These are phyloP conservation scores for Hemistola chrysoprasaria DNA, from an alignment of 2,888 invertebrate species.

Conservation along the genomic window DNA sequence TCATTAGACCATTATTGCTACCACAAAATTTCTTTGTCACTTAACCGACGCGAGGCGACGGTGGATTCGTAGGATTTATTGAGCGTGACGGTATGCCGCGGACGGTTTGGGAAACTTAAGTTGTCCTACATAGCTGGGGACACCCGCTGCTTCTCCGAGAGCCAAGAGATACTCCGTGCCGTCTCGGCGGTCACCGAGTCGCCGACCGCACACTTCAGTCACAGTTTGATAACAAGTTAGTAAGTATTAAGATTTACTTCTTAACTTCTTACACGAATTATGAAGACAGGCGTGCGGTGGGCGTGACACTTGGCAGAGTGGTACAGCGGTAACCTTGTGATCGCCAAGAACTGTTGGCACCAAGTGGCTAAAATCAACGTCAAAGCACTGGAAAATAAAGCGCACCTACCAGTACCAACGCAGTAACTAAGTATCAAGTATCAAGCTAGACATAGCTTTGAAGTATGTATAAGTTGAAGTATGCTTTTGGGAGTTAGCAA, in stretches of 20 bases:
- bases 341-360: conserved; percentile 51
- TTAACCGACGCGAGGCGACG: conserved; percentile 40
- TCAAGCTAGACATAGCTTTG: no score
- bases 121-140: conserved; percentile 38
- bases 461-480: no score
- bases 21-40: conserved; percentile 70
- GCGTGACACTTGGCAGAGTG: conserved; percentile 44
- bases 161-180: conserved; percentile 28
- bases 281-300: conserved; percentile 34
- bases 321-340: conserved; percentile 41
- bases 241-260: conserved; percentile 30
- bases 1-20: conserved; percentile 62
- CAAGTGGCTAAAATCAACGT: conserved; percentile 34
- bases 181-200: conserved; percentile 19
- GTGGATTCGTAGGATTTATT: conserved; percentile 55
- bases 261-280: conserved; percentile 27
- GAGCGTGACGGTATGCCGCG: conserved; percentile 51
- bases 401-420: conserved; percentile 15
- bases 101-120: conserved; percentile 43
- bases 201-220: no score
- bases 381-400: conserved; percentile 32
- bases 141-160: conserved; percentile 35
- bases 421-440: conserved; percentile 19
- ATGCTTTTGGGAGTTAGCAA: conserved; percentile 15
- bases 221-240: no score